Conservation (phyloP, 2,113 vertebrate genomes). For the Silurus meridionalis region DNA sequence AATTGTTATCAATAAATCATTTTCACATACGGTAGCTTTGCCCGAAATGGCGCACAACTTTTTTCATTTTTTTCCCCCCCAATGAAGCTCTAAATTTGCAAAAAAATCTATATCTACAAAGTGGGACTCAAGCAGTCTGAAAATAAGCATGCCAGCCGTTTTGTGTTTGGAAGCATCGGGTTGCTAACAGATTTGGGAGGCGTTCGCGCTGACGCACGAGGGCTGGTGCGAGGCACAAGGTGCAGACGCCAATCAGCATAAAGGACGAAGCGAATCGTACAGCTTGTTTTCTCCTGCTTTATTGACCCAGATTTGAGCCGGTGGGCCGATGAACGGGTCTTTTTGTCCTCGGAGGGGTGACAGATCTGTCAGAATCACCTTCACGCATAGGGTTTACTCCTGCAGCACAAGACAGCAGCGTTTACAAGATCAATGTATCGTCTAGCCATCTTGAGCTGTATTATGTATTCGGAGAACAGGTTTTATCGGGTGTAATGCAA, state of each 20-base stretch:
- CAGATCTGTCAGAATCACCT: constrained; percentile 22
- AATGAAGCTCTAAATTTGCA: not conserved
- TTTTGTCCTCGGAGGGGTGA: constrained; percentile 20
- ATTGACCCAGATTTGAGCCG: constrained; percentile 9
- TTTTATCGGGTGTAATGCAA: not conserved
- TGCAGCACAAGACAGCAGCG: not conserved
- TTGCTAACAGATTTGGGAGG: not conserved
- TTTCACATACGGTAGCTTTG: not conserved
- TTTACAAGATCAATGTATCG: not conserved
- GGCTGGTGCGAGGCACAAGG: constrained; percentile 2
- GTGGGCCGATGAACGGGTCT: not conserved
- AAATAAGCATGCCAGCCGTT: constrained; percentile 14
- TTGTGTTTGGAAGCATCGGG: not conserved
- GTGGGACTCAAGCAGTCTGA: constrained; percentile 18
- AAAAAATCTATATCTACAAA: constrained; percentile 16
- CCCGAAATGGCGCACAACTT: not conserved
- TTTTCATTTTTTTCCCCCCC: not conserved
- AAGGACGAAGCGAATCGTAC: not conserved
- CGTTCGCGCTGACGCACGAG: not conserved
- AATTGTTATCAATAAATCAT: constrained; percentile 30
- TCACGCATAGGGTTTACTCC: constrained; percentile 14
- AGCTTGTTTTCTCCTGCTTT: constrained; percentile 17
- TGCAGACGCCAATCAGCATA: constrained; percentile 27
- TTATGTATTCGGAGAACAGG: not conserved
- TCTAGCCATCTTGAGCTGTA: not conserved